Conservation (phyloP, 1,140 invertebrate genomes). For the Drosophila lacertosa region DNA sequence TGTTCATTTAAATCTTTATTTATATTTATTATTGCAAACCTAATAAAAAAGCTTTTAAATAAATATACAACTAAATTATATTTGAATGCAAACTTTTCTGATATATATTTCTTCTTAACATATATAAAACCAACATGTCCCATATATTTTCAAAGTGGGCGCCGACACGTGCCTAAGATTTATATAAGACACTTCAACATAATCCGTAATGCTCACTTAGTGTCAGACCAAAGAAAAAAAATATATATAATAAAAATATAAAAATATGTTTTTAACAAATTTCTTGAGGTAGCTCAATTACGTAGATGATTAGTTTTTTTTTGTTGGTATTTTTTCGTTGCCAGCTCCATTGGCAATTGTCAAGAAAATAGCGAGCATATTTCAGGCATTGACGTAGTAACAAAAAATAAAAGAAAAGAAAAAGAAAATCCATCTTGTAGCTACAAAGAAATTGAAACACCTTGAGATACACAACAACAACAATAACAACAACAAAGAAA, state of each 20-base stretch:
- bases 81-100: too few species aligned
- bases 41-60: too few species aligned
- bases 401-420: conserved; percentile 18
- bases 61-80: background rate
- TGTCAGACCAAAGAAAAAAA: conserved; percentile 17
- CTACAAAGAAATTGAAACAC: conserved; percentile 29
- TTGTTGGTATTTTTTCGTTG: background rate
- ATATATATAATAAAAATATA: background rate
- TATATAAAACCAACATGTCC: conserved; percentile 10
- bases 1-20: too few species aligned
- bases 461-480: conserved; percentile 17
- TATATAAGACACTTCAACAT: conserved; percentile 41
- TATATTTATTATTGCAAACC: too few species aligned
- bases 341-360: conserved; percentile 52
- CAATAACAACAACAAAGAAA: conserved; percentile 1
- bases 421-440: conserved; percentile 18
- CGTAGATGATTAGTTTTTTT: conserved; percentile 67
- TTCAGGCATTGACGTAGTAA: conserved; percentile 70
- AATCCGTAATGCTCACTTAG: conserved; percentile 20
- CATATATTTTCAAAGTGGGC: conserved; percentile 14
- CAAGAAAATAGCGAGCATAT: conserved; percentile 67
- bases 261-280: conserved; percentile 31
- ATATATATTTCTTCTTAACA: too few species aligned
- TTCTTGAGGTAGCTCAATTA: conserved; percentile 54
- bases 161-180: conserved; percentile 48